Conservation (phyloP, 2,888 invertebrate species). For the Nephrocerus scutellatus region DNA sequence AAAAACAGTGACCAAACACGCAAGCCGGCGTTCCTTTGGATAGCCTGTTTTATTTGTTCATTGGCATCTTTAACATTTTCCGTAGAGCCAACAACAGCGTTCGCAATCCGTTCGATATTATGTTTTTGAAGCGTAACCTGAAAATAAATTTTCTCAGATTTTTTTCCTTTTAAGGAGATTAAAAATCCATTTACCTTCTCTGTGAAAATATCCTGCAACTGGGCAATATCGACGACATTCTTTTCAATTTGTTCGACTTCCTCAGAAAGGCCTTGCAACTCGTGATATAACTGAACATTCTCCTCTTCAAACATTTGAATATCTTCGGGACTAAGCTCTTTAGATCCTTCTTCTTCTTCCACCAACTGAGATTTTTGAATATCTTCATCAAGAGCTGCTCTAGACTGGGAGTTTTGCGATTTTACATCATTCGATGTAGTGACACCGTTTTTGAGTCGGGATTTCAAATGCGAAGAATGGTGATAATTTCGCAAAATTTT, state of each 20-base stretch:
- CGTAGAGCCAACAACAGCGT: conserved; percentile 82
- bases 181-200: conserved; percentile 67
- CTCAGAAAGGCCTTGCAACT: conserved; percentile 80
- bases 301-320: conserved; percentile 89
- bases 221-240: conserved; percentile 92
- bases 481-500: conserved; percentile 12
- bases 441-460: not conserved
- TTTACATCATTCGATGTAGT: conserved; percentile 4
- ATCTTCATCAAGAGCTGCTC: conserved; percentile 42
- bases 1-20: conserved; percentile 94
- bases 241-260: conserved; percentile 85
- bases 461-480: conserved; percentile 12
- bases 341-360: conserved; percentile 26
- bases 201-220: conserved; percentile 90
- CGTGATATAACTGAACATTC: conserved; percentile 78
- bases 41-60: conserved; percentile 93
- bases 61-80: conserved; percentile 96
- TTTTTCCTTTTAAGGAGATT: not conserved
- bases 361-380: conserved; percentile 38
- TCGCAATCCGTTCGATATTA: conserved; percentile 84
- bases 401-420: conserved; percentile 26
- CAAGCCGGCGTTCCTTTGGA: conserved; percentile 92
- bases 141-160: conserved; percentile 1
- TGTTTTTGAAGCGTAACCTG: conserved; percentile 85
- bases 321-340: conserved; percentile 72